Evolutionary conservation across 2,113 vertebrate genomes (phyloP), one percentile per base, ranked within the genome.

Genomic region (Osmerus mordax): DNA sequence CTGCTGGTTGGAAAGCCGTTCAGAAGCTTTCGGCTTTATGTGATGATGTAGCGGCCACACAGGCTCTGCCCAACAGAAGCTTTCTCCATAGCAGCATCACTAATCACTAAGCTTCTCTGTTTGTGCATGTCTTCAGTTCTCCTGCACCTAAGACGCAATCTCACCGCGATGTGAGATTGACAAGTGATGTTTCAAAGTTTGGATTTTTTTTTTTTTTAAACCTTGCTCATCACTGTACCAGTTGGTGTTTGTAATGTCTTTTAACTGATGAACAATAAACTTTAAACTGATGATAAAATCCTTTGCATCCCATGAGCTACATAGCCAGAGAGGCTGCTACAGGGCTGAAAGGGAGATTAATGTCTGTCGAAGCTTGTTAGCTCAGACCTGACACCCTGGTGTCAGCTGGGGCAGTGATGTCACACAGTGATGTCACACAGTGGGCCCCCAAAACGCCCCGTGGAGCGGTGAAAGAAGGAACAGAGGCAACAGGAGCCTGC

Each of bases 401-500:
- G 83, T 86, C 83, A 88, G 81, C 82, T 54, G 41, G 81, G 84
- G 74, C 47, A 69, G 77, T 75, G 74, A 56, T 81, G 80, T 74
- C 79, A 56, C 69, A 47, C 41, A 47, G 41, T 47, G 41, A 47
- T 36, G 32, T 36, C 32, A 36, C 32, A 36, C 71, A 67, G 86
- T 70, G 76, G 79, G 79, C 87, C 77, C 51, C 81, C 61, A 81
- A 11, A 52, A 70, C 77, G 76, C 83, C 82, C 88, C 79, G 83
- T 86, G 81, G 78, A 76, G 87, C 88, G 83, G 87, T 23, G 19
- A 60, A 71, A 85, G 78, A 82, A 84, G 74, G 89, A 76, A 65
- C 25, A 56, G 75, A 85, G 84, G 87, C 78, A 91, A 80, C 87
- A 91, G 81, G 88, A 87, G 77, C 79, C 85, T 93, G 91, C 82